These are phyloP conservation scores for Lepus americanus DNA, from an alignment of 2,113 vertebrate genomes.

Conservation along the genomic window DNA sequence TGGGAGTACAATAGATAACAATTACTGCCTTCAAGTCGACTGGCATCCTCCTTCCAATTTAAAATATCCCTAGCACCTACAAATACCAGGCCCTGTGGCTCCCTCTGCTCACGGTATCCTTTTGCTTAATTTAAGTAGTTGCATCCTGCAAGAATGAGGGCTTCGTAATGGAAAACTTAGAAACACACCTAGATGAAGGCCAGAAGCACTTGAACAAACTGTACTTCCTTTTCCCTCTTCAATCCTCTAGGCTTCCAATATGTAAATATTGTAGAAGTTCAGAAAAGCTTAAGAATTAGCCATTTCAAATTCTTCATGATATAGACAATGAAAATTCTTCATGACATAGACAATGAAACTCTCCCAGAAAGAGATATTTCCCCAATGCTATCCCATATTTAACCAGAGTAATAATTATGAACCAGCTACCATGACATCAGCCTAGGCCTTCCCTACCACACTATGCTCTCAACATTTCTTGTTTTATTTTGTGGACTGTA, in stretches of 20 bases:
- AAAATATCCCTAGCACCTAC: background rate
- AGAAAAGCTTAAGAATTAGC: background rate
- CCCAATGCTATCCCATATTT: too few species aligned
- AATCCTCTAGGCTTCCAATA: too few species aligned
- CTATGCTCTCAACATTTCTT: background rate
- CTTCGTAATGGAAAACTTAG: background rate
- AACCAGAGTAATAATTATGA: background rate
- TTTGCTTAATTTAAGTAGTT: background rate
- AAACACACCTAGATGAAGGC: background rate
- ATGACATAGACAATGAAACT: background rate
- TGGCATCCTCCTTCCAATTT: rapidly evolving
- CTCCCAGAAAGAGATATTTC: background rate
- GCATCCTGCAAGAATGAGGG: background rate
- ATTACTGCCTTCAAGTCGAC: background rate
- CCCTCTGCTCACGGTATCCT: background rate
- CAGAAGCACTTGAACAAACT: background rate
- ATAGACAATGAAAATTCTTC: background rate
- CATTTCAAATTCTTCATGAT: background rate
- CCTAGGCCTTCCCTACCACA: background rate
- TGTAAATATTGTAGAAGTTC: background rate
- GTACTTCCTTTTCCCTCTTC: background rate
- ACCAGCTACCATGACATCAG: background rate
- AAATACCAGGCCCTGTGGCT: background rate
- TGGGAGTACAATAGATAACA: background rate
- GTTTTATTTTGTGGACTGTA: background rate